phyloP scores from a whole-genome alignment of 2,113 vertebrate species.

The Agapornis roseicollis region DNA sequence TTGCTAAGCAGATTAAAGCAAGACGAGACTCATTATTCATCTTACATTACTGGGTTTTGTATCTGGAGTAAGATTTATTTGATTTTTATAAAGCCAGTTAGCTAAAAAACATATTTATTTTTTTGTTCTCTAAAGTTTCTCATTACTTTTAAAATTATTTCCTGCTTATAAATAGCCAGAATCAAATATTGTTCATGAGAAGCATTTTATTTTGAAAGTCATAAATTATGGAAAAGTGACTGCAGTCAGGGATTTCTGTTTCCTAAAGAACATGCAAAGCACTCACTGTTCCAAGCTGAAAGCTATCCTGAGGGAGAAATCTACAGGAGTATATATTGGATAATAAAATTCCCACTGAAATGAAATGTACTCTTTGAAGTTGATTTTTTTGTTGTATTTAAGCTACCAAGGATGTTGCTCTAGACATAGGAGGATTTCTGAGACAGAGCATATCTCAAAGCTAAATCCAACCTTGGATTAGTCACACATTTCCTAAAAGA shows the following conservation, averaged over 20 bases:
- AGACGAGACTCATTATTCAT: background rate
- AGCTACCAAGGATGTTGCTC: background rate
- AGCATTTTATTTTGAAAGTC: background rate
- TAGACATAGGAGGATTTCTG: background rate
- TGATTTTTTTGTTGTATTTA: background rate
- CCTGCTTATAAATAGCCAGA: background rate
- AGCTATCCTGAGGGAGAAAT: background rate
- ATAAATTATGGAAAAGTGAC: background rate
- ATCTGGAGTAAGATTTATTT: background rate
- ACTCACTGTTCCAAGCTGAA: background rate
- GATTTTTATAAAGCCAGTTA: background rate
- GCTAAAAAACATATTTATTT: background rate
- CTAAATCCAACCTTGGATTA: background rate
- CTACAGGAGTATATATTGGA: background rate
- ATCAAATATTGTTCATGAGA: background rate
- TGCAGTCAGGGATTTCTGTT: background rate
- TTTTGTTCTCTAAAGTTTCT: background rate
- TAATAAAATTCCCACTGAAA: background rate
- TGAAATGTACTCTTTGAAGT: background rate
- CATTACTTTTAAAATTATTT: background rate
- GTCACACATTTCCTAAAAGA: background rate
- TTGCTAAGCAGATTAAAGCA: background rate
- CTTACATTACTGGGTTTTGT: background rate
- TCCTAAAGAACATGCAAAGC: background rate
- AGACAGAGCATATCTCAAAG: background rate